These are phyloP conservation scores for Chelonia mydas DNA, from an alignment of 2,797 vertebrate genomes.

Conservation along the genomic window DNA sequence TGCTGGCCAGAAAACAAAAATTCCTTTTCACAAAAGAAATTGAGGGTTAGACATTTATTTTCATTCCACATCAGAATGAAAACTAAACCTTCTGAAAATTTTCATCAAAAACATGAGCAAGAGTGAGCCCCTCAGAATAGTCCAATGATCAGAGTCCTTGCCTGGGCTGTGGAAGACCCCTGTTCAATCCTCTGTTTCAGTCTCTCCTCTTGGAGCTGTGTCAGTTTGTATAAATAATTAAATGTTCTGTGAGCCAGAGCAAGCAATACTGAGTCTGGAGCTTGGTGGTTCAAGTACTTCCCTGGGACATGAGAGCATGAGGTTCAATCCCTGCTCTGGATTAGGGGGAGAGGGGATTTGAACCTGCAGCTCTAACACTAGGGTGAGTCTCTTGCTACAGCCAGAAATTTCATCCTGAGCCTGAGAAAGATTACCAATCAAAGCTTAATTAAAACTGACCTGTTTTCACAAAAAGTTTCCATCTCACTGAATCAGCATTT, in stretches of 20 bases:
- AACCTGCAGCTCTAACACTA: neutral
- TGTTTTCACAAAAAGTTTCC: neutral
- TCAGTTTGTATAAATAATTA: neutral
- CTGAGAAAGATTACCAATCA: neutral
- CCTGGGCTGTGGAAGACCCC: too few relatives aligned
- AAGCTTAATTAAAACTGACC: neutral
- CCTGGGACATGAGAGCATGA: neutral
- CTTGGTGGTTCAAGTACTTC: neutral
- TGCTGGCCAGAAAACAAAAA: neutral
- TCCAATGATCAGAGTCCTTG: neutral
- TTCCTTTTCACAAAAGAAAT: neutral
- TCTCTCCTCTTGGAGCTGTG: neutral
- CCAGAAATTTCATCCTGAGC: rapidly evolving
- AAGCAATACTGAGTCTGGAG: neutral
- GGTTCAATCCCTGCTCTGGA: neutral
- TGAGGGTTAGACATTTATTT: neutral
- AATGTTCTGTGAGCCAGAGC: neutral
- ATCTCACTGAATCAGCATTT: neutral
- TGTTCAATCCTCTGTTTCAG: too few relatives aligned
- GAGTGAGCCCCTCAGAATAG: neutral
- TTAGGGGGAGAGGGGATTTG: neutral
- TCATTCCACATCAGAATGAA: neutral
- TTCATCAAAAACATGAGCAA: neutral
- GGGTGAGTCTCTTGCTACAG: neutral
- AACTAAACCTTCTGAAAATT: neutral